Evolutionary conservation across 2,888 invertebrate genomes (phyloP).

Genomic region (Sthenelais limicola): DNA sequence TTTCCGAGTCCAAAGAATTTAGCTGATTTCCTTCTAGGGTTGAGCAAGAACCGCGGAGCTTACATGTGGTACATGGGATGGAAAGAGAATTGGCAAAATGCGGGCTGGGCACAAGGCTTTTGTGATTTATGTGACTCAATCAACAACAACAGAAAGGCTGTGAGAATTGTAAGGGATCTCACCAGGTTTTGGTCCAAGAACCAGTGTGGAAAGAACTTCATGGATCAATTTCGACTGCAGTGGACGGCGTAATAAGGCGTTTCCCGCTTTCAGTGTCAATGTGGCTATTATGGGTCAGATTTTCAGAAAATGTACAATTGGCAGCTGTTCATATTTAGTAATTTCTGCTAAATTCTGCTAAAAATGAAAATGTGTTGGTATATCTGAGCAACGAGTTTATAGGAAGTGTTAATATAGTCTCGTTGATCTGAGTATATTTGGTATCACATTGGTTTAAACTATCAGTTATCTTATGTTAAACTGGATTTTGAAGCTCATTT

Average conservation of each 20-base stretch:
- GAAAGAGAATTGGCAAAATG: background rate
- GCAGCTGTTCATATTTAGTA: too few relatives aligned
- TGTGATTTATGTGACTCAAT: conserved; percentile 16
- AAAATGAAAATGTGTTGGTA: too few relatives aligned
- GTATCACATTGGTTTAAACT: too few relatives aligned
- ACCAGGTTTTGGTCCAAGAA: background rate
- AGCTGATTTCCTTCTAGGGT: conserved; percentile 3
- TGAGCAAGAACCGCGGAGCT: background rate
- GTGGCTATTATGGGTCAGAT: too few relatives aligned
- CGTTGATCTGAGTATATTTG: too few relatives aligned
- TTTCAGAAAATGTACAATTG: too few relatives aligned
- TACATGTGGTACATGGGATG: conserved; percentile 23
- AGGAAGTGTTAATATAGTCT: too few relatives aligned
- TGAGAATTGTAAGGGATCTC: background rate
- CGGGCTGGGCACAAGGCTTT: conserved; percentile 17
- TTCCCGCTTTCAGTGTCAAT: too few relatives aligned
- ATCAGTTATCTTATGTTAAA: too few relatives aligned
- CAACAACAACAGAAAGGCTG: conserved; percentile 6
- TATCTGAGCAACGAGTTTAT: too few relatives aligned
- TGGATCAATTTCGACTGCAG: background rate
- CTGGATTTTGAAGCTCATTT: too few relatives aligned
- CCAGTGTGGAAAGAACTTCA: conserved; percentile 20
- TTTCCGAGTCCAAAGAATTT: conserved; percentile 6
- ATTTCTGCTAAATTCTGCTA: too few relatives aligned
- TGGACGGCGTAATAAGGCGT: background rate